Base-by-base conservation (phyloP, 2,113 vertebrate species). In the Eublepharis macularius region DNA sequence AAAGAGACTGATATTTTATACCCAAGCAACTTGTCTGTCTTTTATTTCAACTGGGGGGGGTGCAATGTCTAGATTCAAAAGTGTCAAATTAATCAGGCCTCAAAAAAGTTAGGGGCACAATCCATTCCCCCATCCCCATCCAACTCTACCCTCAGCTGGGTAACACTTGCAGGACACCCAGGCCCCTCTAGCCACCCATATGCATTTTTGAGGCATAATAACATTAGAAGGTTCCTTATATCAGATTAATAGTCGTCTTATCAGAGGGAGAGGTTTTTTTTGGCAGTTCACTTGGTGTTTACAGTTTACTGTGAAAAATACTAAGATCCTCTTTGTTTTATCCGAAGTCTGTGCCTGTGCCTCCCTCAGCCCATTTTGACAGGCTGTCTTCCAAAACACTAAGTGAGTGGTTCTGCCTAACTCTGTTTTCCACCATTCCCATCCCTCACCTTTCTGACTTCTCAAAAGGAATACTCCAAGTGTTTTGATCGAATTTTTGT, bases 401-500 rank as follows among this genome's bases (percentile, higher is more conserved):
- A 90, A 87, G 76, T 11, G 54, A 89, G 76, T 39, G 69, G 12
- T 45, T 76, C 76, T 47, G 32, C 51, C 79, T 90, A 80, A 86
- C 68, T 92, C 85, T 75, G 90, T 60, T 81, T 93, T n/a, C 88
- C 82, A 93, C 29, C 83, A 85, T 90, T 65, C 76, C 86, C 51
- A 74, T 88, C 87, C 86, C 41, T 74, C 39, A 26, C 84, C 88
- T 91, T 90, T 88, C 45, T 81, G 92, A 39, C 74, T 41, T 73
- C 41, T 78, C 36, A 89, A 94, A 84, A 21, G 34, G 54, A 89
- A 79, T 87, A 81, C 45, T 81, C 45, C 93, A 66, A 90, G 85
- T 76, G 6, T 91, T 93, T 91, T 92, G 83, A 89, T 90, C 79
- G 87, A 86, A 85, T 90, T 82, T 87, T 76, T 93, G 70, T 87